Conservation (phyloP, 2,113 vertebrate species). For the Saguinus midas region DNA sequence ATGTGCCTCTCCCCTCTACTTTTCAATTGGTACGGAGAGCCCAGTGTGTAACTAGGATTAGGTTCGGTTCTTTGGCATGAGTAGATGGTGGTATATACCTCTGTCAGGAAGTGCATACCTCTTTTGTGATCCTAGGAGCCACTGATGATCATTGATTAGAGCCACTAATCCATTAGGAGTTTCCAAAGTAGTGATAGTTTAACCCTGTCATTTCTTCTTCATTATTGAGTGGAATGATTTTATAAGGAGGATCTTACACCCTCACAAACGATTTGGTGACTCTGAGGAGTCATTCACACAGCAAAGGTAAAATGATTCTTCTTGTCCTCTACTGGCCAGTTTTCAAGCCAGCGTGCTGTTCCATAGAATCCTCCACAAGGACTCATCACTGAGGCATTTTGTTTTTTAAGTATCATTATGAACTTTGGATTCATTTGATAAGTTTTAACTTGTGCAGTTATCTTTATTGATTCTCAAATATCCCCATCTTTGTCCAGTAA, state of each 20-base stretch:
- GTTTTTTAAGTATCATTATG: background rate
- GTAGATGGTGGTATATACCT: background rate
- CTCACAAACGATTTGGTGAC: background rate
- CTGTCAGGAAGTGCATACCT: background rate
- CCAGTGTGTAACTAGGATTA: background rate
- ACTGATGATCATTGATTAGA: background rate
- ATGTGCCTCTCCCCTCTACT: background rate
- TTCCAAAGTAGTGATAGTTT: background rate
- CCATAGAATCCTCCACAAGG: background rate
- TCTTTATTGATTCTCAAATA: background rate
- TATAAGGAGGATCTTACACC: background rate
- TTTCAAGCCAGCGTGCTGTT: background rate
- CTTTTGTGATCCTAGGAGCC: too few relatives aligned
- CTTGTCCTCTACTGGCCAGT: background rate
- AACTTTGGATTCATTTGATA: background rate
- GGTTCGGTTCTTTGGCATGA: background rate
- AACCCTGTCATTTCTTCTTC: background rate
- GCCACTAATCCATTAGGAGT: too few relatives aligned
- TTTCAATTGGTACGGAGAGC: background rate
- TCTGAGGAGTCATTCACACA: background rate
- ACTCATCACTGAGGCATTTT: background rate
- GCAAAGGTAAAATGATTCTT: background rate
- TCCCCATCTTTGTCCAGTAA: background rate
- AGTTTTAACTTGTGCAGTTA: background rate
- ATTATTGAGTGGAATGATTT: background rate